Percentiles rank a stretch among this genome's conserved stretches.
phyloP scores from a whole-genome alignment of 53 echinoderm and acorn worm genomes.

The Henricia sp. region DNA sequence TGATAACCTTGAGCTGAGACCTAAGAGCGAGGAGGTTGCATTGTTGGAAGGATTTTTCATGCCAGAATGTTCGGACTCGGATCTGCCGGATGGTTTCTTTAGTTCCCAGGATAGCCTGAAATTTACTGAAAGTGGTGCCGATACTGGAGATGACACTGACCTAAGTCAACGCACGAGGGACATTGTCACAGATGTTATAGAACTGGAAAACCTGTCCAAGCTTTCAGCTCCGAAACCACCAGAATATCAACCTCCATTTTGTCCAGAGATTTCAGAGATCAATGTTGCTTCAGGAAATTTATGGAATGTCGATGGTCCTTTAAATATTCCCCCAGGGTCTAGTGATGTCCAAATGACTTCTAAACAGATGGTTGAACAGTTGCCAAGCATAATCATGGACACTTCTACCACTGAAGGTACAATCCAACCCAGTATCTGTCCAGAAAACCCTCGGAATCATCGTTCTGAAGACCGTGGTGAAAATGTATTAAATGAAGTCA shows the following conservation, averaged over 20 bases:
- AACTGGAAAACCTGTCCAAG: slow-evolving; percentile 12
- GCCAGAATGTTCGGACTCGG: neutral
- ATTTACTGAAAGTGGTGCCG: neutral
- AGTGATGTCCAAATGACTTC: neutral
- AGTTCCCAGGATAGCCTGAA: slow-evolving; percentile 14
- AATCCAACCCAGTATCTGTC: neutral
- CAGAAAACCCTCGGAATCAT: neutral
- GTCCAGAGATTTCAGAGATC: neutral
- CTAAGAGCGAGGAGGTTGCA: neutral
- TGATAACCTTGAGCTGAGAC: no score
- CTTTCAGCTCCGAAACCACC: slow-evolving; percentile 1
- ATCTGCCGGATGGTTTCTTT: neutral
- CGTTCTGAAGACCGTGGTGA: no score
- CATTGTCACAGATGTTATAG: slow-evolving; percentile 51
- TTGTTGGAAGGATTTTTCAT: neutral
- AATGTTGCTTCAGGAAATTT: no score
- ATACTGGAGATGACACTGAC: slow-evolving; percentile 41
- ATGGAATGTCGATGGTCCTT: no score
- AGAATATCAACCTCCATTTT: no score
- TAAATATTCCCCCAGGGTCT: no score
- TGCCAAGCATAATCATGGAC: neutral
- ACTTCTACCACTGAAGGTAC: neutral
- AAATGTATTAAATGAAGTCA: no score
- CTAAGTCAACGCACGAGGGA: slow-evolving; percentile 39
- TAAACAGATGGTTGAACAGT: neutral